These are phyloP conservation scores for Leucoptera coffeella DNA, from an alignment of 2,888 invertebrate genomes.

Conservation along the genomic window DNA sequence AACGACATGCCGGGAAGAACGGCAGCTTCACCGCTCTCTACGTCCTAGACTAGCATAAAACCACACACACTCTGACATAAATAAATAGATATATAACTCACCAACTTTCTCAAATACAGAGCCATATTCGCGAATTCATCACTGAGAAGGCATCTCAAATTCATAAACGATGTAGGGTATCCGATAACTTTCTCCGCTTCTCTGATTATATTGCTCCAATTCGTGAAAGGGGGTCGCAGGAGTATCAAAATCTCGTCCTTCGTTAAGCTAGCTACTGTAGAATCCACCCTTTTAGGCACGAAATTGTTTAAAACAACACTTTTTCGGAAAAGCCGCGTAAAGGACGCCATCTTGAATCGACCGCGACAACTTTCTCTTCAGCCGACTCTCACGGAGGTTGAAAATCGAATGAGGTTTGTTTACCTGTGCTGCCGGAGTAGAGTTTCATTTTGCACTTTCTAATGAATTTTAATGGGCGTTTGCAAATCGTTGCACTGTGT, in stretches of 20 bases:
- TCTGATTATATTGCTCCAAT: constrained; percentile 39
- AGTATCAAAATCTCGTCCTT: constrained; percentile 40
- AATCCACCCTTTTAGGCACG: constrained; percentile 27
- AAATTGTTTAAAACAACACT: no score
- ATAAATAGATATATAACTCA: constrained; percentile 17
- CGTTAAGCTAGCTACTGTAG: constrained; percentile 37
- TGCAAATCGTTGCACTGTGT: no score
- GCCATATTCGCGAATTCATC: constrained; percentile 57
- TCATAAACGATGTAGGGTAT: constrained; percentile 56
- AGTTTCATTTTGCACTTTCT: no score
- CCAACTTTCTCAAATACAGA: constrained; percentile 42
- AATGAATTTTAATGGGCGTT: no score
- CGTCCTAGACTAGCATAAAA: no score
- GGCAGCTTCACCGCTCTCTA: no score
- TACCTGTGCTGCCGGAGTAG: no score
- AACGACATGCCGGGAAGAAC: no score
- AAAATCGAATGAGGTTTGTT: no score
- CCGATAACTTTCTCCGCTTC: constrained; percentile 49
- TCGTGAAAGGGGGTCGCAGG: constrained; percentile 34
- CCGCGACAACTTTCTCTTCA: no score
- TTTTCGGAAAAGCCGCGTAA: constrained; percentile 33
- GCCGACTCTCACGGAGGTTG: no score
- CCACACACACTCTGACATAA: constrained; percentile 5
- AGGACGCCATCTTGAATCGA: no score
- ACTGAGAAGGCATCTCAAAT: constrained; percentile 51